These are phyloP conservation scores for Pollenia angustigena DNA, from an alignment of 2,888 invertebrate species.

Conservation along the genomic window DNA sequence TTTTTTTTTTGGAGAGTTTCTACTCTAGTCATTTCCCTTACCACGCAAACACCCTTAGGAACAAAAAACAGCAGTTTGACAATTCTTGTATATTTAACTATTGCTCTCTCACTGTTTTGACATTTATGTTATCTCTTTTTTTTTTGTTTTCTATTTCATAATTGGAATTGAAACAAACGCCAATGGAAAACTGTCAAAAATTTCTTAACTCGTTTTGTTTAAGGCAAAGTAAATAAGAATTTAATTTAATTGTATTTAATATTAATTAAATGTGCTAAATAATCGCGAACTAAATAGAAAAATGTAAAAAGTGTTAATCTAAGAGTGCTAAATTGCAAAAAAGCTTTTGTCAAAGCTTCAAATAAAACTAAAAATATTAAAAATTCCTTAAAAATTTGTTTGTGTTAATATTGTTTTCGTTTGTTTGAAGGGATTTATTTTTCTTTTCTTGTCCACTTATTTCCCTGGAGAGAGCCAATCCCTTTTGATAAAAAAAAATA, in stretches of 20 bases:
- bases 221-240: slow-evolving; percentile 48
- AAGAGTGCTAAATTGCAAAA: background rate
- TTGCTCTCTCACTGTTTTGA: slow-evolving; percentile 2
- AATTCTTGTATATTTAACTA: background rate
- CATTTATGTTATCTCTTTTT: slow-evolving; percentile 5
- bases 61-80: slow-evolving; percentile 21
- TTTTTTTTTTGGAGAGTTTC: too few species aligned
- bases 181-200: slow-evolving; percentile 66
- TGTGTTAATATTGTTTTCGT: slow-evolving; percentile 43
- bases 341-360: background rate
- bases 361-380: background rate
- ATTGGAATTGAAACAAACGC: slow-evolving; percentile 67
- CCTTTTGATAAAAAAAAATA: slow-evolving; percentile 63
- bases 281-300: background rate
- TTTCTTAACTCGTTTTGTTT: slow-evolving; percentile 38
- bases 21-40: too few species aligned
- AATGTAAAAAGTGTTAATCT: background rate
- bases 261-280: background rate
- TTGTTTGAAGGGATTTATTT: slow-evolving; percentile 32
- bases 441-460: slow-evolving; percentile 23
- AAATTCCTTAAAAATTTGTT: slow-evolving; percentile 13
- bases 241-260: slow-evolving; percentile 1
- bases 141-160: slow-evolving; percentile 3
- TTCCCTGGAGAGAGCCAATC: slow-evolving; percentile 68
- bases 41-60: slow-evolving; percentile 18